A percentile compares a stretch with the other conserved stretches of the same genome.
These are phyloP conservation scores for Zonitis immaculata DNA, from an alignment of 2,888 invertebrate genomes.

Conservation along the genomic window DNA sequence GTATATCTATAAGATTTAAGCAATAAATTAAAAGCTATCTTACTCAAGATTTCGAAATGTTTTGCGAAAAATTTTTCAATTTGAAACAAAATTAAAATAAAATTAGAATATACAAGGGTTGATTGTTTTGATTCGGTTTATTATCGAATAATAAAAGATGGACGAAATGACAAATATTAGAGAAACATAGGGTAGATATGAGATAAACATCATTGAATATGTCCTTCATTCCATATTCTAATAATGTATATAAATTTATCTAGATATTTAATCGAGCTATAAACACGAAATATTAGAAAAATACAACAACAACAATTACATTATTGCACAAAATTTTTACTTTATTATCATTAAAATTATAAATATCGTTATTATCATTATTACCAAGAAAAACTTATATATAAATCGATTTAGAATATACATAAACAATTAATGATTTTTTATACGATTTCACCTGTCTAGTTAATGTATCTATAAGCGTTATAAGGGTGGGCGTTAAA, in stretches of 20 bases:
- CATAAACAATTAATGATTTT: constrained; percentile 1
- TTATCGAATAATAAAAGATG: background rate
- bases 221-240: constrained; percentile 20
- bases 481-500: constrained; percentile 22
- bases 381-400: background rate
- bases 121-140: background rate
- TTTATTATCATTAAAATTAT: background rate
- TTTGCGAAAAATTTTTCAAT: too few species aligned
- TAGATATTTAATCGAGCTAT: constrained; percentile 17
- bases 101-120: background rate
- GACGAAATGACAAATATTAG: constrained; percentile 3
- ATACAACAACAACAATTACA: constrained; percentile 1
- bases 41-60: too few species aligned
- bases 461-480: constrained; percentile 7
- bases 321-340: constrained; percentile 4
- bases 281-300: constrained; percentile 15
- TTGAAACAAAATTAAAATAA: background rate
- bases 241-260: constrained; percentile 17
- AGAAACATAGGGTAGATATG: constrained; percentile 20
- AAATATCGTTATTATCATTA: background rate
- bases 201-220: constrained; percentile 22
- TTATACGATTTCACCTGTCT: constrained; percentile 2
- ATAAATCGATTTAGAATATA: background rate
- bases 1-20: too few species aligned
- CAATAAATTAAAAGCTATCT: too few species aligned